Evolutionary conservation across 2,113 vertebrate genomes (phyloP).

Genomic region (Alligator sinensis): DNA sequence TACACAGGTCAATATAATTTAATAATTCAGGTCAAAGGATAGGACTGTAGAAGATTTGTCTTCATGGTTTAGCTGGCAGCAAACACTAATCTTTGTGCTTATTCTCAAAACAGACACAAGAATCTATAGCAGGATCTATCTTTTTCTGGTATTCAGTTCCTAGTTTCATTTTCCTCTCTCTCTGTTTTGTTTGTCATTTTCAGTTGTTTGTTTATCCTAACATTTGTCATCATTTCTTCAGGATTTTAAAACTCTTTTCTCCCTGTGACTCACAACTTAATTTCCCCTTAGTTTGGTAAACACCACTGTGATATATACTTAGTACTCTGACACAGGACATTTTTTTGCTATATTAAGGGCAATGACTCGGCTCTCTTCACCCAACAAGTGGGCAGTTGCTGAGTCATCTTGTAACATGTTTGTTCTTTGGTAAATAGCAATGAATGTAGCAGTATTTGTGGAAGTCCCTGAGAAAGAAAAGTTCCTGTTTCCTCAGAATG

Average conservation of each 20-base stretch:
- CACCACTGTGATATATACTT: constrained; percentile 23
- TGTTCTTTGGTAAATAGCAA: neutral
- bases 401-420: constrained; percentile 39
- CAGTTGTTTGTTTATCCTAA: neutral
- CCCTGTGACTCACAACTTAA: constrained; percentile 28
- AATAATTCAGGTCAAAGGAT: constrained; percentile 13
- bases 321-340: neutral
- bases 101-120: constrained; percentile 49
- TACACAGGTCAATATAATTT: constrained; percentile 24
- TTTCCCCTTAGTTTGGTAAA: constrained; percentile 39
- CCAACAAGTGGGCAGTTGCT: constrained; percentile 4
- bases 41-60: constrained; percentile 36
- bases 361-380: constrained; percentile 35
- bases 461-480: constrained; percentile 9
- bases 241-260: neutral
- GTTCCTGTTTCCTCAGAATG: neutral
- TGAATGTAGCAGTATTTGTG: neutral
- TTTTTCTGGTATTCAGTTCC: constrained; percentile 22
- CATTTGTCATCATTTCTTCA: constrained; percentile 49
- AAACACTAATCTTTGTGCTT: constrained; percentile 41
- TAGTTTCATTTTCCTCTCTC: constrained; percentile 7
- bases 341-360: constrained; percentile 3
- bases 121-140: constrained; percentile 37
- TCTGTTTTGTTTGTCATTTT: constrained; percentile 40
- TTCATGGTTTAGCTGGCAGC: constrained; percentile 26